These are phyloP conservation scores for Vespertilio murinus DNA, from an alignment of 2,797 vertebrate genomes.

Conservation along the genomic window DNA sequence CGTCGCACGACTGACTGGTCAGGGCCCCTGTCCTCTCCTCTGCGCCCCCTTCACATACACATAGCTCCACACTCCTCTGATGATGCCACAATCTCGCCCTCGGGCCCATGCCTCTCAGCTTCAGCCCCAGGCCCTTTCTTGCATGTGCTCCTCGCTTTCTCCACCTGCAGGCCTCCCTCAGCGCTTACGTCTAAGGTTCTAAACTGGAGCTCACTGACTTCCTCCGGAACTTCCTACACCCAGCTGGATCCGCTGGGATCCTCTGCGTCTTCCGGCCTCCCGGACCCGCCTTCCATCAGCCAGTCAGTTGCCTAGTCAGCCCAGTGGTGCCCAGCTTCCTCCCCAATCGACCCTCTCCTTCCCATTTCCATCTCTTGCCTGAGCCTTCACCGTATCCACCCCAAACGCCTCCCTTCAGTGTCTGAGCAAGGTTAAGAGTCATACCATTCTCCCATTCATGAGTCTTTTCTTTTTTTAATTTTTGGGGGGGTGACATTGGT, in stretches of 20 bases:
- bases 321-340: neutral
- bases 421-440: neutral
- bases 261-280: neutral
- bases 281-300: neutral
- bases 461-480: no score
- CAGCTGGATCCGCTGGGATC: neutral
- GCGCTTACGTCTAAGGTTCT: neutral
- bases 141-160: neutral
- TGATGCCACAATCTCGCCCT: neutral
- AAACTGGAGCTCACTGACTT: neutral
- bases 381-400: neutral
- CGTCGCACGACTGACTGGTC: fast-evolving
- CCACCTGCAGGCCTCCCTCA: neutral
- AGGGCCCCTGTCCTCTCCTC: neutral
- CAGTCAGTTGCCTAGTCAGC: neutral
- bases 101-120: neutral
- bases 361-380: neutral
- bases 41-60: neutral
- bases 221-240: no score
- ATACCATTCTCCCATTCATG: neutral
- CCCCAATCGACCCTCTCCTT: neutral
- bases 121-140: neutral
- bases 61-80: fast-evolving
- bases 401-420: neutral
- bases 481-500: no score